Evolutionary conservation across 2,113 vertebrate species (phyloP), one percentile per base, ranked within the genome.

Genomic region (Coreoperca whiteheadi): DNA sequence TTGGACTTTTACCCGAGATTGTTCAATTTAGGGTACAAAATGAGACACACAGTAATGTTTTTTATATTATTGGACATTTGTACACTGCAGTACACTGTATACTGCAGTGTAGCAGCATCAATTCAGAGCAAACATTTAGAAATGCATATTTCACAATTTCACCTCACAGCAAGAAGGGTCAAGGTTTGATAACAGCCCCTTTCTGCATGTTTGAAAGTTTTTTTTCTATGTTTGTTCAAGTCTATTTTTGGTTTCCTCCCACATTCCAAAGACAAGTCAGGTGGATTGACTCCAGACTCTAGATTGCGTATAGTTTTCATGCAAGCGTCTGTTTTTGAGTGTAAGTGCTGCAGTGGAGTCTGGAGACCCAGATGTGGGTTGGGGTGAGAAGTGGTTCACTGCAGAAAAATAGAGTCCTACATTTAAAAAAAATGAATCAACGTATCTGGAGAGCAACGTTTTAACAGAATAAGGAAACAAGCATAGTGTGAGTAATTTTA

Each of bases 161-260:
- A 15, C 63, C 41, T 72, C 57, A 41, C 20, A 65, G 30, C 28
- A 64, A 11, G 1, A 75, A 28, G 51, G 56, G 37, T 73, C 57
- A 39, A 6, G 23, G 16, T 77, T 63, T 79, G 80, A 76, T 86
- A 86, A 79, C 56, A 51, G 46, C 21, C 30, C 8, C 14, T 72
- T 76, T 63, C 39, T 88, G 60, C 32, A 57, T 71, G 53, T 75
- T 83, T n/a, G n/a, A n/a, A n/a, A n/a, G n/a, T n/a, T n/a, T n/a
- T n/a, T 85, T 87, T 25, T 74, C 30, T 60, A 1, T 79, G 72
- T 84, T 82, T 71, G 39, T 67, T 66, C 12, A 50, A 76, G 65
- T 82, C 79, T 77, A 76, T 79, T 86, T 76, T 61, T 21, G 14
- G 25, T 71, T 86, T 72, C 73, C 54, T 71, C 61, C 34, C 50